phyloP scores from a whole-genome alignment of 1,140 invertebrate genomes.

The Caenorhabditis latens region DNA sequence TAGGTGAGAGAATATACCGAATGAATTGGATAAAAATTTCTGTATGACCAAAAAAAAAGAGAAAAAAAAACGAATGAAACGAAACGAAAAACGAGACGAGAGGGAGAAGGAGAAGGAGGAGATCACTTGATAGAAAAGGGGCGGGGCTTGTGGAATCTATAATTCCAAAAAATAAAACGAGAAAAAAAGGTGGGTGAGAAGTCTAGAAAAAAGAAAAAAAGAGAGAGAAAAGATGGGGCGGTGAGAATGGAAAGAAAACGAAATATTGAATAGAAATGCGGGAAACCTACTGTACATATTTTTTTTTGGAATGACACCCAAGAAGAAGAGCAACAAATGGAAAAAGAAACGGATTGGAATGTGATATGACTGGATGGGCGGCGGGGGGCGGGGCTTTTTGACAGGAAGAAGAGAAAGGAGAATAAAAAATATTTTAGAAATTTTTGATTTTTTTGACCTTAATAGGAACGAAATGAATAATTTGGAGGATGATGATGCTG shows the following conservation, averaged over 20 bases:
- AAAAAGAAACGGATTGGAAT: neutral
- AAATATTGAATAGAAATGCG: slow-evolving; percentile 37
- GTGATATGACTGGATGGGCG: too few relatives aligned
- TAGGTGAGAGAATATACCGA: too few relatives aligned
- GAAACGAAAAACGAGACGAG: neutral
- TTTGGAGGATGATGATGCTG: neutral
- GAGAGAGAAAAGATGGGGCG: neutral
- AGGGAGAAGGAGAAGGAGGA: neutral
- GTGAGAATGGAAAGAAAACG: neutral
- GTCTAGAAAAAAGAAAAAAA: neutral
- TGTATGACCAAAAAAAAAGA: neutral
- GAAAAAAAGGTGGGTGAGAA: slow-evolving; percentile 12
- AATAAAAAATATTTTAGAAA: neutral
- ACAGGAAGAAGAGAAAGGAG: neutral
- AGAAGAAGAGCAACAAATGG: slow-evolving; percentile 11
- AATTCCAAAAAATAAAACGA: neutral
- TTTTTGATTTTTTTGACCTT: too few relatives aligned
- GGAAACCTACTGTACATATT: neutral
- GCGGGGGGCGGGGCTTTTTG: too few relatives aligned
- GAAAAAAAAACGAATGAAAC: neutral
- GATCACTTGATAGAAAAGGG: neutral
- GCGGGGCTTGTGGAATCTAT: neutral
- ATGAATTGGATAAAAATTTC: too few relatives aligned
- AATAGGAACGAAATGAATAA: too few relatives aligned
- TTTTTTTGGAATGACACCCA: neutral